phyloP scores from a whole-genome alignment of 2,797 vertebrate species.

The Arctocebus calabarensis region DNA sequence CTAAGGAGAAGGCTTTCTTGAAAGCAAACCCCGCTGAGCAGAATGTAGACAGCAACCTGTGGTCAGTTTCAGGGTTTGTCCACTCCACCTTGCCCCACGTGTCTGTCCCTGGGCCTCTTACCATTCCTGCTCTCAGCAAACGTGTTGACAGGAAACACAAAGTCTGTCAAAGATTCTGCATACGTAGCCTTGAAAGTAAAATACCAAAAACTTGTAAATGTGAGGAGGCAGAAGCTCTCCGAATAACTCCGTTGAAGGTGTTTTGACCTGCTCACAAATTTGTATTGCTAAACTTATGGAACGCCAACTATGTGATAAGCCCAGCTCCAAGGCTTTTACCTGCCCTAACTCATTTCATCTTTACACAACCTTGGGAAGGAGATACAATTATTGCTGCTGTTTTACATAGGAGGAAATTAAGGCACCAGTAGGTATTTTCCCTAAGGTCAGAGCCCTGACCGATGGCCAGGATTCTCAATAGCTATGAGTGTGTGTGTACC shows the following conservation, averaged over 20 bases:
- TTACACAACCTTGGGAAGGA: neutral
- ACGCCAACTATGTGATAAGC: too few species aligned
- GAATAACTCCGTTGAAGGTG: neutral
- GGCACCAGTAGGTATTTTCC: neutral
- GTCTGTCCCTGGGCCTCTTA: neutral
- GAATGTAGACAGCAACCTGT: neutral
- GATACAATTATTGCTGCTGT: neutral
- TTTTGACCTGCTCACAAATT: neutral
- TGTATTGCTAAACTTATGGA: neutral
- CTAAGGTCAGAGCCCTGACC: neutral
- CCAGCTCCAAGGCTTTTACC: neutral
- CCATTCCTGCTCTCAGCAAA: neutral
- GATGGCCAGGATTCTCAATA: neutral
- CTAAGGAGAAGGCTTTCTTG: neutral
- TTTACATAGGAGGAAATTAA: neutral
- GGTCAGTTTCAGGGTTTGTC: neutral
- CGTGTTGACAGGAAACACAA: neutral
- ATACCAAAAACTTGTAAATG: neutral
- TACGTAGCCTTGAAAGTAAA: neutral
- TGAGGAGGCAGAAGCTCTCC: neutral
- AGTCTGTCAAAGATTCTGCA: neutral
- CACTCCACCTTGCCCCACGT: accelerated
- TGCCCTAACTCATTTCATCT: neutral
- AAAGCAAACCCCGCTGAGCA: neutral
- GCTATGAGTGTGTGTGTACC: too few species aligned